Evolutionary conservation across 2,113 vertebrate species (phyloP).

Genomic region (Esox niger): DNA sequence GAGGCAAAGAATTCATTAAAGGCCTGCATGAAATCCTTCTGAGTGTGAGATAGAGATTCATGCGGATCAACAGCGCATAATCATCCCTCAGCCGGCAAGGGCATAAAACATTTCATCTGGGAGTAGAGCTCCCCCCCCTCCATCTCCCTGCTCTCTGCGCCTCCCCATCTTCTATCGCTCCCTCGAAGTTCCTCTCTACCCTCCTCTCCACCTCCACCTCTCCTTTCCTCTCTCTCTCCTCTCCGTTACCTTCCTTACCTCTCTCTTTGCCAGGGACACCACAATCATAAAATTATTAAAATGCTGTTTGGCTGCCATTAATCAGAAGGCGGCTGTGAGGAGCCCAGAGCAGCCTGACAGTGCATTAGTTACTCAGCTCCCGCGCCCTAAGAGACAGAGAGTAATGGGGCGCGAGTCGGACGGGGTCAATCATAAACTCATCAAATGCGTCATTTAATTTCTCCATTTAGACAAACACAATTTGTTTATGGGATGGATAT

Average conservation of each 20-base stretch:
- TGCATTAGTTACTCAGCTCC: conserved; percentile 90
- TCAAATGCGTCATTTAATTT: conserved; percentile 99
- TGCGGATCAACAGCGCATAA: conserved; percentile 72
- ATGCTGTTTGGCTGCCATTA: conserved; percentile 91
- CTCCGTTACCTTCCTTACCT: conserved; percentile 52
- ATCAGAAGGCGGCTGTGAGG: conserved; percentile 90
- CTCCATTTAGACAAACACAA: conserved; percentile 99
- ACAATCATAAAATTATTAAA: conserved; percentile 94
- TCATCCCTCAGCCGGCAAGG: conserved; percentile 67
- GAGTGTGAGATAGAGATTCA: conserved; percentile 67
- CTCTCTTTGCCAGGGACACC: conserved; percentile 78
- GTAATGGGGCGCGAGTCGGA: conserved; percentile 87
- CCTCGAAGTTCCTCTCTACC: conserved; percentile 53
- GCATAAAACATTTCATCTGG: conserved; percentile 85
- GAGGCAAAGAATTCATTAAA: conserved; percentile 64
- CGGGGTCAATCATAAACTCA: conserved; percentile 99
- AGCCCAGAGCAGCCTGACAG: conserved; percentile 90
- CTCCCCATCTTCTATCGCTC: conserved; percentile 20
- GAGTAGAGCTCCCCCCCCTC: conserved; percentile 69
- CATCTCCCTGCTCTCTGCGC: neutral
- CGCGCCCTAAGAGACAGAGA: conserved; percentile 77
- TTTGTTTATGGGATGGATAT: conserved; percentile 99
- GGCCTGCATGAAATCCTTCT: conserved; percentile 62
- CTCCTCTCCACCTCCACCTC: conserved; percentile 25
- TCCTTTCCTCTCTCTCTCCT: conserved; percentile 23